phyloP scores from a whole-genome alignment of 2,113 vertebrate species.

The Nothobranchius furzeri region DNA sequence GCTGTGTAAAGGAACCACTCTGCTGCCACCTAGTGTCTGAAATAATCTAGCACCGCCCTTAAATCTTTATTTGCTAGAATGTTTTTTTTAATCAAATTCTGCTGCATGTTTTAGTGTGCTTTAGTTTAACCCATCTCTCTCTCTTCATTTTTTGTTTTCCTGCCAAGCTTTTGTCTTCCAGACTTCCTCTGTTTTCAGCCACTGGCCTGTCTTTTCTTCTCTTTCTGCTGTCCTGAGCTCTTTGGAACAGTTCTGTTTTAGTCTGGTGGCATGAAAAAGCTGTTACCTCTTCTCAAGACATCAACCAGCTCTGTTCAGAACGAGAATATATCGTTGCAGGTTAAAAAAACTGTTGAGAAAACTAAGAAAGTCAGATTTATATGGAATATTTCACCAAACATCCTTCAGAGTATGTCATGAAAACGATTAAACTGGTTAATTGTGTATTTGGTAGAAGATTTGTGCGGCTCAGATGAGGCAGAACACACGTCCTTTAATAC shows the following conservation, averaged over 20 bases:
- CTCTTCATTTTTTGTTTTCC: slow-evolving; percentile 6
- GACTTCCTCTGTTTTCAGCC: slow-evolving; percentile 83
- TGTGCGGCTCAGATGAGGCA: background rate
- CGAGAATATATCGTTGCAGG: background rate
- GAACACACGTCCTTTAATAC: background rate
- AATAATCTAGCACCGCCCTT: background rate
- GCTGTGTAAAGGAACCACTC: background rate
- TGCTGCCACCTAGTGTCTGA: background rate
- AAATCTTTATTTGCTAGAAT: background rate
- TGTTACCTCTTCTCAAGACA: slow-evolving; percentile 81
- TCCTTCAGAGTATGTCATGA: background rate
- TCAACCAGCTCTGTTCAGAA: slow-evolving; percentile 42
- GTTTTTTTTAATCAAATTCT: background rate
- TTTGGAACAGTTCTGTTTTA: slow-evolving; percentile 98
- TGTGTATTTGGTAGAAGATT: background rate
- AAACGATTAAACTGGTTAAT: too few relatives aligned
- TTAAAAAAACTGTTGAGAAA: background rate
- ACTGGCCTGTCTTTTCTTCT: slow-evolving; percentile 46
- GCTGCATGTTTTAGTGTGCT: slow-evolving; percentile 40
- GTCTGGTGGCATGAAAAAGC: slow-evolving; percentile 95
- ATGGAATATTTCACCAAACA: background rate
- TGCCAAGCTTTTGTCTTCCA: slow-evolving; percentile 71
- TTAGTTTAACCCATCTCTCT: slow-evolving; percentile 18
- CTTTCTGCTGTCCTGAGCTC: slow-evolving; percentile 89
- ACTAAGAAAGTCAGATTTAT: background rate